These are phyloP conservation scores for Drosophila crucigera DNA, from an alignment of 2,888 invertebrate genomes.

Conservation along the genomic window DNA sequence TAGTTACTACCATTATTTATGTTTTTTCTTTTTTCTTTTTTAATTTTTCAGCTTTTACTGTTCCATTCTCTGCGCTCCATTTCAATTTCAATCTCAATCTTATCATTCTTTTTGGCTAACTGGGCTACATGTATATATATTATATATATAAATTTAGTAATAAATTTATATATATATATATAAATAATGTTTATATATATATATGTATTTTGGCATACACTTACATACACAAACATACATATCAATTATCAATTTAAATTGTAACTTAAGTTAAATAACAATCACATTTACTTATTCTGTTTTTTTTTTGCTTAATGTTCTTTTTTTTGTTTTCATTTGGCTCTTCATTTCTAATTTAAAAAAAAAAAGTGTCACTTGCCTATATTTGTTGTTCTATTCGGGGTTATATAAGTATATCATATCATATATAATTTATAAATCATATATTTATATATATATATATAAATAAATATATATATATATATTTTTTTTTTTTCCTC, in stretches of 20 bases:
- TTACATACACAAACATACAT: constrained; percentile 61
- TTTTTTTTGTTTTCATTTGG: constrained; percentile 25
- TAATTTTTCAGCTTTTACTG: constrained; percentile 51
- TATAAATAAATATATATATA: too few species aligned
- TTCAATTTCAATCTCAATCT: constrained; percentile 7
- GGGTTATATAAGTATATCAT: constrained; percentile 51
- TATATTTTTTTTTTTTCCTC: neutral
- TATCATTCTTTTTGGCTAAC: constrained; percentile 54
- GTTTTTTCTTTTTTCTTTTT: constrained; percentile 7
- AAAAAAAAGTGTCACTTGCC: constrained; percentile 50
- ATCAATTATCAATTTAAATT: constrained; percentile 62
- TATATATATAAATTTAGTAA: constrained; percentile 17
- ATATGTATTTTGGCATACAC: constrained; percentile 48
- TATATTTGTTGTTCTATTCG: constrained; percentile 48
- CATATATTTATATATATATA: too few species aligned
- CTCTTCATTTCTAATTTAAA: constrained; percentile 26
- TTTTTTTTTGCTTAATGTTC: constrained; percentile 27
- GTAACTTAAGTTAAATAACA: constrained; percentile 84
- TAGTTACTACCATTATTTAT: constrained; percentile 39
- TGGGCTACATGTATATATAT: constrained; percentile 36
- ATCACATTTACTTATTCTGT: constrained; percentile 83
- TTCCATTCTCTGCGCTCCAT: constrained; percentile 23
- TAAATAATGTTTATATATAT: constrained; percentile 21
- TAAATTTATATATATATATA: constrained; percentile 21
- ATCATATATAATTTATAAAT: constrained; percentile 24